A percentile compares a stretch with the other conserved stretches of the same genome.
These are phyloP conservation scores for Sebastes vulpes DNA, from an alignment of 2,797 vertebrate species.

Conservation along the genomic window DNA sequence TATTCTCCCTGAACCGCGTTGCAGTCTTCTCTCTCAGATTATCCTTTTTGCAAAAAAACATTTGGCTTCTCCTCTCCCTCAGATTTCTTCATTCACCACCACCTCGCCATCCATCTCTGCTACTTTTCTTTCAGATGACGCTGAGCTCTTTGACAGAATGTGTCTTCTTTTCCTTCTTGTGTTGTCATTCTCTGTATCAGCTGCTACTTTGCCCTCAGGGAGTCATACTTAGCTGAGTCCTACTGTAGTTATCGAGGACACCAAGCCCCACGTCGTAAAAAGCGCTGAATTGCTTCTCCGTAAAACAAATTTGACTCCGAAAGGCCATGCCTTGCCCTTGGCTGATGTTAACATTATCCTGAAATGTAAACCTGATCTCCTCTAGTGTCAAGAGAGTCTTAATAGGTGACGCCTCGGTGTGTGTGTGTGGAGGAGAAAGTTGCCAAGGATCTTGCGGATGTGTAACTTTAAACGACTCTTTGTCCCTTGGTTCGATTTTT, in stretches of 20 bases:
- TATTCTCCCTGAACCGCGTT: background rate
- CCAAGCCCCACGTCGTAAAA: slow-evolving; percentile 51
- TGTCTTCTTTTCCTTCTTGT: background rate
- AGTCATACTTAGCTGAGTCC: slow-evolving; percentile 57
- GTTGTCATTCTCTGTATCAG: slow-evolving; percentile 46
- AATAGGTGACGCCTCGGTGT: slow-evolving; percentile 27
- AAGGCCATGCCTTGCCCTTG: slow-evolving; percentile 71
- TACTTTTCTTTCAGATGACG: slow-evolving; percentile 4
- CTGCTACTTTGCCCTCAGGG: slow-evolving; percentile 48
- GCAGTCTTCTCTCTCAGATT: slow-evolving; percentile 11
- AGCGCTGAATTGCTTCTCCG: slow-evolving; percentile 53
- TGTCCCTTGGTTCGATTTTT: background rate
- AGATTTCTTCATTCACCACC: background rate
- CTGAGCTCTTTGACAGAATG: background rate
- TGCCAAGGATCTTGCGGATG: background rate
- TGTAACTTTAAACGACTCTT: background rate
- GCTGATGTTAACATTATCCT: slow-evolving; percentile 77
- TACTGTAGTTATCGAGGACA: slow-evolving; percentile 69
- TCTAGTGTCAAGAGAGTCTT: slow-evolving; percentile 54
- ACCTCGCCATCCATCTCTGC: slow-evolving; percentile 15
- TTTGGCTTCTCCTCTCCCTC: slow-evolving; percentile 14
- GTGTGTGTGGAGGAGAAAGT: background rate
- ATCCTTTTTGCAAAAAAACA: background rate
- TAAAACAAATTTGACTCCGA: slow-evolving; percentile 63
- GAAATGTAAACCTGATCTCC: slow-evolving; percentile 71